Evolutionary conservation across 2,888 invertebrate species (phyloP), one percentile per base, ranked within the genome.

Genomic region (Listrodromus nycthemerus): DNA sequence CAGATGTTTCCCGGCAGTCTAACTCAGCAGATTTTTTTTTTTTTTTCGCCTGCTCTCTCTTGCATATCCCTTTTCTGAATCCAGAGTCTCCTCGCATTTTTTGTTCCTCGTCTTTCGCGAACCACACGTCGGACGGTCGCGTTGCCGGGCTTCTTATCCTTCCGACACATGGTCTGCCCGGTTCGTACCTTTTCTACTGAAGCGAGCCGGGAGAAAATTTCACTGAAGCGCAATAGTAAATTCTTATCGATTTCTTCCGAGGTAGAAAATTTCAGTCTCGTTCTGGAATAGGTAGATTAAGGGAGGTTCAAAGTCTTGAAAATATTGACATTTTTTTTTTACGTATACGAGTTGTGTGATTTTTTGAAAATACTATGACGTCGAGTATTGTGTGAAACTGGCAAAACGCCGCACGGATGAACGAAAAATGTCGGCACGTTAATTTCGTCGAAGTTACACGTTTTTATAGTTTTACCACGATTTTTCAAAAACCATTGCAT

Each of bases 1-100:
- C 75, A 79, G 80, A 80, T 85, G 82, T 83, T 83, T 76, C 70
- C 41, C 50, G 50, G 21, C 82, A 45, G 52, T 70, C 61, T 79
- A 48, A 70, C 45, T 67, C 67, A 30, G 50, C 52, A 24, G 19
- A 45, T 45, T 45, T 45, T 71, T 63, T 48, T 71, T 50, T 71
- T 45, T 61, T 55, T 61, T 55, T 70, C 45, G 5, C 13, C 24
- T 61, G 19, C 19, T 27, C 52, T 30, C 33, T 50, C 67, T 13
- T 66, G 65, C n/a, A 70, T 66, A 50, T 73, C 52, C 71, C 24
- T 45, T 67, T 37, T 24, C 58, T 48, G 19, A 33, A 45, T 41
- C 19, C 33, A 10, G 27, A 33, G 48, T 65, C 33, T 52, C 21
- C 55, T 58, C n/a, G n/a, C 48, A 27, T 13, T 41, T 19, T 37